Base-by-base conservation (phyloP, 2,888 invertebrate species). In the Charanyca ferruginea region DNA sequence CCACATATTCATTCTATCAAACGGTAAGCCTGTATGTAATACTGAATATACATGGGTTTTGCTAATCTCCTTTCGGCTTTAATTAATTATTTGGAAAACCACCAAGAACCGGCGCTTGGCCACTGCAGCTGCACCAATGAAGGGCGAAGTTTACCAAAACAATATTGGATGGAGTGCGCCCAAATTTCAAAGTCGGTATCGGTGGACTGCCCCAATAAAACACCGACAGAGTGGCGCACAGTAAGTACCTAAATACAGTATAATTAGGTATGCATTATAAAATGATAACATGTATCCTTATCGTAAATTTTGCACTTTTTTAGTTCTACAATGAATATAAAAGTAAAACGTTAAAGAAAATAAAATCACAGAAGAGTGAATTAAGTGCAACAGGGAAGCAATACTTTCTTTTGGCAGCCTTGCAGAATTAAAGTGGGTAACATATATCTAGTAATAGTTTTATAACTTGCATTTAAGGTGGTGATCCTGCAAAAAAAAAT, bases 71-170 rank as follows among this genome's bases (percentile, higher is more conserved):
- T n/a, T n/a, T n/a, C 48, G n/a, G 18, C 48, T 18, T 18, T 49
- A 9, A 28, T 49, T 1, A n/a, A 49, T 11, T 49, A 1, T 18
- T 2, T 49, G 4, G n/a, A 49, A 11, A 49, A 18, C 8, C 48
- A 49, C 48, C 48, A 49, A 49, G 48, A 28, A 8, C 25, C 18
- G 48, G 48, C 48, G 48, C 48, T 28, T 25, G 48, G 25, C 48
- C 25, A 25, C 48, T 48, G n/a, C 48, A 25, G 48, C 48, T 25
- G 25, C 48, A 49, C 28, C 11, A 49, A 28, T 28, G 48, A 49
- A 49, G 48, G 48, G 48, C 48, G 48, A 8, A 48, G 23, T 25
- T n/a, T 28, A 48, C 8, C 9, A 2, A 48, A 48, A 25, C 3
- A 25, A 6, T 28, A 48, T 11, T 48, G 48, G n/a, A n/a, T 48